Conservation (phyloP, 2,113 vertebrate species). For the Hippoglossus stenolepis region DNA sequence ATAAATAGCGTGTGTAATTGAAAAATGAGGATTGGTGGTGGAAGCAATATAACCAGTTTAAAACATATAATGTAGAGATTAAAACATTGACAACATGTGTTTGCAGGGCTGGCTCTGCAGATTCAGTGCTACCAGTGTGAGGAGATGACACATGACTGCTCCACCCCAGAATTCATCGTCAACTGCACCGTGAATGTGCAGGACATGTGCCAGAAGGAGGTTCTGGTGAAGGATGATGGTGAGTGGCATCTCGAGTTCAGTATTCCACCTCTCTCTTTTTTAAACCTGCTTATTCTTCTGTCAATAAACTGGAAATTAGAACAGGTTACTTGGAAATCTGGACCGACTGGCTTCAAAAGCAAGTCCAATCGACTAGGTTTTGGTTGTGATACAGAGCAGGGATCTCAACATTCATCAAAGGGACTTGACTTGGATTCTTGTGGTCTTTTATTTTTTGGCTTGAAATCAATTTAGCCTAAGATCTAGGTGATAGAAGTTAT, state of each 20-base stretch:
- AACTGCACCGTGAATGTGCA: constrained; percentile 99
- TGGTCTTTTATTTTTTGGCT: neutral
- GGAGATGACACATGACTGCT: constrained; percentile 95
- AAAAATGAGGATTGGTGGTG: neutral
- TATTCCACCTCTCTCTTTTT: neutral
- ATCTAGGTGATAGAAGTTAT: neutral
- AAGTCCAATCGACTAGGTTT: neutral
- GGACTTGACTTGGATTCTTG: neutral
- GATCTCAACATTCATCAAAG: constrained; percentile 5
- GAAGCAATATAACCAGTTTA: neutral
- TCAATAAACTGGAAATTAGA: neutral
- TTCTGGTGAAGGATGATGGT: constrained; percentile 96
- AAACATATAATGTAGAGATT: neutral
- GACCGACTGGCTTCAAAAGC: neutral
- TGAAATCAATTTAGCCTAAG: constrained; percentile 11
- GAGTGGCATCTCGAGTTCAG: constrained; percentile 55
- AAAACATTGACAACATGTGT: neutral
- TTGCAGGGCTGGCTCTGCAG: constrained; percentile 88
- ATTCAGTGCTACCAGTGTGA: constrained; percentile 99
- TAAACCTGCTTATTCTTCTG: neutral
- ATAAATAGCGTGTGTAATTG: neutral
- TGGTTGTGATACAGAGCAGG: neutral
- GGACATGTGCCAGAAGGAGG: constrained; percentile 99
- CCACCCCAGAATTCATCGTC: constrained; percentile 93
- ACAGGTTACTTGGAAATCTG: neutral